Evolutionary conservation across 1,140 invertebrate genomes (phyloP).

Genomic region (Drosophila rufa): DNA sequence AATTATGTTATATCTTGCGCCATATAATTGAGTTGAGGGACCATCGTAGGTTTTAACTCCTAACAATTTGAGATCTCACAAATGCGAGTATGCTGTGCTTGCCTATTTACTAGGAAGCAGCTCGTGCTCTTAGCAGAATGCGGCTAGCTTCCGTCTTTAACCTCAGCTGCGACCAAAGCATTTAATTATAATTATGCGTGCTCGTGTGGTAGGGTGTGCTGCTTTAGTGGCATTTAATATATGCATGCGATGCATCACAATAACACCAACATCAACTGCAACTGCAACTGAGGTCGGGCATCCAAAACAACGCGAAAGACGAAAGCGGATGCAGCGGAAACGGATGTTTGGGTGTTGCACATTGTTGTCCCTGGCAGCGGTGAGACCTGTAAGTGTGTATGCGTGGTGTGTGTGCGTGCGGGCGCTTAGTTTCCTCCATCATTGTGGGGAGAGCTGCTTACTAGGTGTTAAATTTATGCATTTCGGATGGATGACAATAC

Average conservation of each 20-base stretch:
- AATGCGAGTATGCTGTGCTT: neutral
- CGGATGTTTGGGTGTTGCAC: constrained; percentile 82
- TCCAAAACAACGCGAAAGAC: constrained; percentile 70
- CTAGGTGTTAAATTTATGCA: constrained; percentile 83
- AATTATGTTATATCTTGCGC: constrained; percentile 10
- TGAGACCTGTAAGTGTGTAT: constrained; percentile 24
- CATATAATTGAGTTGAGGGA: neutral
- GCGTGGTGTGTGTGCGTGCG: constrained; percentile 26
- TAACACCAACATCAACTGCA: constrained; percentile 39
- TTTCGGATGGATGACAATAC: constrained; percentile 78
- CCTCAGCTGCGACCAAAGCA: constrained; percentile 55
- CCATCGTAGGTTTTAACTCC: neutral
- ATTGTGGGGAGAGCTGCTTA: constrained; percentile 65
- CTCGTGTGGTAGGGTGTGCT: constrained; percentile 50
- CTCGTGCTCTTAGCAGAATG: neutral
- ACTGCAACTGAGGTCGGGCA: constrained; percentile 52
- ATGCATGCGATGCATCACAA: constrained; percentile 64
- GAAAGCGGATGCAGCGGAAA: constrained; percentile 76
- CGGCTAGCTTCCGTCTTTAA: neutral
- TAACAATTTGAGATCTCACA: constrained; percentile 1
- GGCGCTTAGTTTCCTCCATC: constrained; percentile 57
- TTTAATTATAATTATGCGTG: constrained; percentile 75
- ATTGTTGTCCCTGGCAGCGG: constrained; percentile 55
- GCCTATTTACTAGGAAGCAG: constrained; percentile 6
- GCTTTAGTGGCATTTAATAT: constrained; percentile 77